These are phyloP conservation scores for Drosophila subquinaria DNA, from an alignment of 2,888 invertebrate species.

Conservation along the genomic window DNA sequence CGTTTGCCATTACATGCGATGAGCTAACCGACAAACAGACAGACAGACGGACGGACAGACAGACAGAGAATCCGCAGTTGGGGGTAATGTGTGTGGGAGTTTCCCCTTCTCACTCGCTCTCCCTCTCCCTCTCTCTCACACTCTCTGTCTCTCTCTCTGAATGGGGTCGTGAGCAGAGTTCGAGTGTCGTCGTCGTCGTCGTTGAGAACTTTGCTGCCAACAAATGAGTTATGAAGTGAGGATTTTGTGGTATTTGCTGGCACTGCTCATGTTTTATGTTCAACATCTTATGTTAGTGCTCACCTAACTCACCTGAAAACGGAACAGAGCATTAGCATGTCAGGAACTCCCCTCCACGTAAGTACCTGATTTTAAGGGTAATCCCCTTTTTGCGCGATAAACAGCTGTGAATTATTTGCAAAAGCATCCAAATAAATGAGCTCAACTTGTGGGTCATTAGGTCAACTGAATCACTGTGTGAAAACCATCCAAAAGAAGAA, in stretches of 20 bases:
- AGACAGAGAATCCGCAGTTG: background rate
- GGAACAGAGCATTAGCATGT: slow-evolving; percentile 33
- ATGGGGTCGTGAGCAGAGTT: slow-evolving; percentile 22
- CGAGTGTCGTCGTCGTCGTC: slow-evolving; percentile 12
- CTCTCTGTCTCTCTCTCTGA: background rate
- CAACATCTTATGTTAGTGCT: slow-evolving; percentile 26
- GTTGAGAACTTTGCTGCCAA: slow-evolving; percentile 24
- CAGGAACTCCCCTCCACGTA: background rate
- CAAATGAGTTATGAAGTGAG: slow-evolving; percentile 77
- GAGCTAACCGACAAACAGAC: slow-evolving; percentile 54
- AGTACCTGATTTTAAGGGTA: slow-evolving; percentile 23
- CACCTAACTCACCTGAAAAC: slow-evolving; percentile 41
- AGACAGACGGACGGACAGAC: background rate
- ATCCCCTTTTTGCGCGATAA: slow-evolving; percentile 38
- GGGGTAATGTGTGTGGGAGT: slow-evolving; percentile 24
- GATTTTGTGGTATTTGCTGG: slow-evolving; percentile 70
- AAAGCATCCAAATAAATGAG: slow-evolving; percentile 17
- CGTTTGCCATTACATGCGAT: slow-evolving; percentile 67
- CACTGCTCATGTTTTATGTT: slow-evolving; percentile 55
- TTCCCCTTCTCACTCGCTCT: background rate
- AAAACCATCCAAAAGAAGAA: slow-evolving; percentile 24
- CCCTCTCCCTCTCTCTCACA: background rate
- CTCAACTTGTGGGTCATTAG: slow-evolving; percentile 67
- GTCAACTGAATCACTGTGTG: slow-evolving; percentile 44
- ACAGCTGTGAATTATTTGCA: slow-evolving; percentile 46